Base-by-base conservation (phyloP, 2,888 invertebrate species). In the Entomobrya multifasciata region DNA sequence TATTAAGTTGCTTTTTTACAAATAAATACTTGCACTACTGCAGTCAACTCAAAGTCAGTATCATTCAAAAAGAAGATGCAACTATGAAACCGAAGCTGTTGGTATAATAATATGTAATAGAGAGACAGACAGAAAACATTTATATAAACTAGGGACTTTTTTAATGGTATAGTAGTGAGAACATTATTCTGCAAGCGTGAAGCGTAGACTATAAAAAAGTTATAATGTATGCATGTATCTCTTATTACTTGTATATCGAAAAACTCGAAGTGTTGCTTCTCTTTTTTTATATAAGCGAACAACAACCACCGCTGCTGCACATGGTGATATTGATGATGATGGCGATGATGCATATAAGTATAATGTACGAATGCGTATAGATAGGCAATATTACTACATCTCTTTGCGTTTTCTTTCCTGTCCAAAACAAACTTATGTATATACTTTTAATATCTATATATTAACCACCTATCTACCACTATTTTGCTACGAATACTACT, bases 361-460 rank as follows among this genome's bases (percentile, higher is more conserved):
- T 30, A 41, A 25, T 55, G 49, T 27, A 72, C 30, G 72, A 72
- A 72, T 72, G 49, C 47, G 72, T 72, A 36, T 70, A 27, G 30
- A 36, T 57, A 62, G 27, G 49, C 49, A 72, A 27, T 72, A 86
- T 79, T 60, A 86, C 78, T 60, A 86, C 82, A 82, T 79, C 87
- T 72, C 30, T 87, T n/a, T 62, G 72, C 86, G 57, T 62, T 57
- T 81, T 87, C 78, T 77, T 87, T 81, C 77, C 79, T 85, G 85
- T 60, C 81, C 86, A 87, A 87, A 87, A 87, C 81, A 81, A 87
- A 87, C 77, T 82, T 62, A 57, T 81, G 55, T 70, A 81, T 81
- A 44, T 72, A 57, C 65, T 41, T 76, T 36, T 52, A 60, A 65
- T 49, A 81, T 81, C 57, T 44, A 41, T 57, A 30, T 72, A 27